Conservation (phyloP, 2,888 invertebrate species). For the Rhagonycha fulva region DNA sequence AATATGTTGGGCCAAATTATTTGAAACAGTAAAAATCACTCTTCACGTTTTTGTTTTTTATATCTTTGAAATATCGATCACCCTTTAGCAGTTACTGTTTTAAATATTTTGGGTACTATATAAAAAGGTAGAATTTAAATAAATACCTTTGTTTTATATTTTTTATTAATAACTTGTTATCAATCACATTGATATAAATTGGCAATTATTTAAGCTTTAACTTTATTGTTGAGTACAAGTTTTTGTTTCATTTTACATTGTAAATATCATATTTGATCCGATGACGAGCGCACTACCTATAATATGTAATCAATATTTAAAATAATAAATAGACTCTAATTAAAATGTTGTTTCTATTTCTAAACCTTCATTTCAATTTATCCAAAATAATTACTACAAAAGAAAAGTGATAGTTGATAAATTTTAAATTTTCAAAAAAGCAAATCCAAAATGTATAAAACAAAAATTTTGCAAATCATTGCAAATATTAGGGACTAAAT, state of each 20-base stretch:
- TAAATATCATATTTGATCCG: conserved; percentile 57
- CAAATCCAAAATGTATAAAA: too few relatives aligned
- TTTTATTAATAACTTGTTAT: conserved; percentile 6
- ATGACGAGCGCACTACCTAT: conserved; percentile 55
- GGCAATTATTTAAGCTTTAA: conserved; percentile 47
- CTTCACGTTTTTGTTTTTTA: conserved; percentile 24
- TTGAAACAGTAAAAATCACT: conserved; percentile 37
- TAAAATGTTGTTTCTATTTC: background rate
- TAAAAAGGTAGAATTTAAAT: conserved; percentile 20
- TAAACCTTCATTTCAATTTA: too few relatives aligned
- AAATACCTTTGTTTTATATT: conserved; percentile 16
- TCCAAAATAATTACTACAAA: too few relatives aligned
- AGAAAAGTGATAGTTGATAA: too few relatives aligned
- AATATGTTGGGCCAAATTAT: conserved; percentile 46
- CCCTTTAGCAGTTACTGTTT: conserved; percentile 39
- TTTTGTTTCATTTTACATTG: conserved; percentile 55
- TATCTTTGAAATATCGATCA: conserved; percentile 27
- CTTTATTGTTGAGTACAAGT: conserved; percentile 53
- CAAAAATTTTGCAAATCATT: too few relatives aligned
- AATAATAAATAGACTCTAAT: conserved; percentile 56
- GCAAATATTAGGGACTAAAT: too few relatives aligned
- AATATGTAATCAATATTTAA: conserved; percentile 59
- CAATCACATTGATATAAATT: conserved; percentile 4
- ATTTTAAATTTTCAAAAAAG: too few relatives aligned
- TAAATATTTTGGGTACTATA: conserved; percentile 46